Conservation (phyloP, 2,797 vertebrate genomes). For the Eidolon dupreanum region DNA sequence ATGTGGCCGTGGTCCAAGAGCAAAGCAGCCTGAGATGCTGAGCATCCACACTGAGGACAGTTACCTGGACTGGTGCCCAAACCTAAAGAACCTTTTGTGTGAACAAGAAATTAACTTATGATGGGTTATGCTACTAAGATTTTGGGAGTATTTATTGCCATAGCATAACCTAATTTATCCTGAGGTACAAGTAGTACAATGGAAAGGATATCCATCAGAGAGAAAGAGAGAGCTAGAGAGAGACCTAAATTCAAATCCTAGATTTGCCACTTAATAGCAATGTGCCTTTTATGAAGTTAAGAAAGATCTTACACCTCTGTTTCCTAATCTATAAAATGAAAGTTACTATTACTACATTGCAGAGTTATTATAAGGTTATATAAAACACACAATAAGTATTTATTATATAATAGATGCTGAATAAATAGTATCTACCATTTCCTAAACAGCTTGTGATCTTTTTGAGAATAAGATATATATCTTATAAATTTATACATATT, state of each 20-base stretch:
- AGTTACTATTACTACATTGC: background rate
- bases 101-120: background rate
- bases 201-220: background rate
- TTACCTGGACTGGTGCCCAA: background rate
- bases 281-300: background rate
- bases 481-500: background rate
- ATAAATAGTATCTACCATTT: background rate
- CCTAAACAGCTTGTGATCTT: background rate
- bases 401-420: background rate
- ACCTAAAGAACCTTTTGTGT: background rate
- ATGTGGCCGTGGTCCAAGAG: background rate
- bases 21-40: background rate
- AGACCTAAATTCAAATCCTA: background rate
- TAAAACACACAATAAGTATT: background rate
- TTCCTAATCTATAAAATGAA: background rate
- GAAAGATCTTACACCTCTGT: background rate
- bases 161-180: background rate
- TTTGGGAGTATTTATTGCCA: background rate
- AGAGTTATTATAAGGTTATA: background rate
- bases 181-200: background rate
- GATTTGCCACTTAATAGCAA: background rate
- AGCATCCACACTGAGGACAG: background rate
- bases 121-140: background rate
- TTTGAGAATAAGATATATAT: background rate
- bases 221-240: background rate